Evolutionary conservation across 2,113 vertebrate genomes (phyloP).

Genomic region (Trogon melanurus): DNA sequence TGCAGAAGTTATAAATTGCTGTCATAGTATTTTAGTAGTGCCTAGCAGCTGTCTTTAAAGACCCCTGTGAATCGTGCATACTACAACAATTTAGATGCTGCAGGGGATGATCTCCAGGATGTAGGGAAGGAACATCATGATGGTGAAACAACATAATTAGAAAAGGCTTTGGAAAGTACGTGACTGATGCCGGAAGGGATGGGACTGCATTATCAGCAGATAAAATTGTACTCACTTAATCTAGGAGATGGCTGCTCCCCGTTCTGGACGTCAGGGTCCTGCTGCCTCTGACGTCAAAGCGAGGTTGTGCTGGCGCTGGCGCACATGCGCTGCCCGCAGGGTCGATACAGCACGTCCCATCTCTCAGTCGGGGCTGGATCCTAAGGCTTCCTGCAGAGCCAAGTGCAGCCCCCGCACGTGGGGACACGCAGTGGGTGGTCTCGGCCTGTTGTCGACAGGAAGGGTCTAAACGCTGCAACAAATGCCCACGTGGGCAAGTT

Average conservation of each 20-base stretch:
- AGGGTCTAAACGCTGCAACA: neutral
- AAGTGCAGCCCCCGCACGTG: neutral
- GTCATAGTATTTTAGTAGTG: neutral
- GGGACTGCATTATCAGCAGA: neutral
- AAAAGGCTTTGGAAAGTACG: neutral
- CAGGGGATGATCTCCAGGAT: neutral
- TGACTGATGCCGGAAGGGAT: neutral
- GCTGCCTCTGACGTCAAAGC: rapidly evolving
- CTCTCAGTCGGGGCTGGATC: neutral
- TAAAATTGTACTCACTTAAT: neutral
- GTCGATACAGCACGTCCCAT: rapidly evolving
- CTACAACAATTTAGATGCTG: neutral
- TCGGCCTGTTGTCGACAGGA: no score
- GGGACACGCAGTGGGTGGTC: no score
- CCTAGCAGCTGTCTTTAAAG: neutral
- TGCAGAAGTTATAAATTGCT: neutral
- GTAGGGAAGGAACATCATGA: neutral
- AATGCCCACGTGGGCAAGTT: neutral
- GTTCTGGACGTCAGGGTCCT: neutral
- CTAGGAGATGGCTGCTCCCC: neutral
- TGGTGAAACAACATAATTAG: neutral
- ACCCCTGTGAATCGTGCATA: neutral
- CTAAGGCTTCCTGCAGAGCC: rapidly evolving
- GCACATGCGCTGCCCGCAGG: rapidly evolving
- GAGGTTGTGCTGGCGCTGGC: rapidly evolving